A percentile compares a stretch with the other conserved stretches of the same genome.
Conservation (phyloP, 2,113 vertebrate species). For the Oreochromis aureus region DNA sequence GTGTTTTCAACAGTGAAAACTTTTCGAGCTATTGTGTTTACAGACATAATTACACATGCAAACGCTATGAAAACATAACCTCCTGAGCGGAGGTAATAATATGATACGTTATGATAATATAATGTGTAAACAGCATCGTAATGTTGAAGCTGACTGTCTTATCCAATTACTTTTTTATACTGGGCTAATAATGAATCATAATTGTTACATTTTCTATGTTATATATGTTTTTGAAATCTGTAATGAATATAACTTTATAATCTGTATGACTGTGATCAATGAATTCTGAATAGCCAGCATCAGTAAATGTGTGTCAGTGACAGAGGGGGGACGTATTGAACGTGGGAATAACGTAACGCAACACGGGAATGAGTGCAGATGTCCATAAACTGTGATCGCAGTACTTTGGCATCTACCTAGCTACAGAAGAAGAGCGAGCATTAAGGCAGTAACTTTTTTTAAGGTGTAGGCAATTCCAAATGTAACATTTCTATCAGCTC, state of each 20-base stretch:
- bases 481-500: neutral
- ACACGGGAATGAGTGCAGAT: neutral
- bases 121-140: neutral
- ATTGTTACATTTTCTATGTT: neutral
- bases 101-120: neutral
- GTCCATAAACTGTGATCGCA: neutral
- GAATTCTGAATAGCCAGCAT: neutral
- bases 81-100: neutral
- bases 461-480: accelerated
- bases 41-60: neutral
- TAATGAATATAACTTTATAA: neutral
- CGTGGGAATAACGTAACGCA: too few species aligned
- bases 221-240: neutral
- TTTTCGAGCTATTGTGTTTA: neutral
- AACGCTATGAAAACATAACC: neutral
- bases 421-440: neutral
- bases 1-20: neutral
- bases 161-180: neutral
- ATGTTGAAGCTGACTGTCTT: neutral
- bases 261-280: neutral
- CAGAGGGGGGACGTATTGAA: neutral
- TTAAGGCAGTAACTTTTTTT: neutral
- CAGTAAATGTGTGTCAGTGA: neutral
- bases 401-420: neutral
- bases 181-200: neutral